phyloP scores from a whole-genome alignment of 1,140 invertebrate species.

The Pseudoatta argentina region DNA sequence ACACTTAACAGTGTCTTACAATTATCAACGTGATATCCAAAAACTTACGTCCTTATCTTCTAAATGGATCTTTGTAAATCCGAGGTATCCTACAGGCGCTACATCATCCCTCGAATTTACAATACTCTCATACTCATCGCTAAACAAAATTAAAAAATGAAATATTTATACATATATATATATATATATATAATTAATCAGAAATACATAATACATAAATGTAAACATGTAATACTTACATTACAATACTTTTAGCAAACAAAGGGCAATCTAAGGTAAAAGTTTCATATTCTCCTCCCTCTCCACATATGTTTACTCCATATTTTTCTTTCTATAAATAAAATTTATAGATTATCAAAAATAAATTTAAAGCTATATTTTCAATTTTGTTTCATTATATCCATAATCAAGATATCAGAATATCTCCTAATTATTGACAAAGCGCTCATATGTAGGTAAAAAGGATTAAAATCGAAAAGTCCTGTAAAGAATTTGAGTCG shows the following conservation, averaged over 20 bases:
- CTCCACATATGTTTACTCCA: conserved; percentile 98
- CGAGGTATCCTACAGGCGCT: conserved; percentile 97
- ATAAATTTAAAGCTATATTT: conserved; percentile 28
- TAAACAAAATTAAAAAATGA: conserved; percentile 81
- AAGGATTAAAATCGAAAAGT: too few species aligned
- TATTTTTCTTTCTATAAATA: conserved; percentile 94
- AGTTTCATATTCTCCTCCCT: conserved; percentile 99
- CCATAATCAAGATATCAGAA: neutral
- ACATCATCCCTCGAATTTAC: conserved; percentile 96
- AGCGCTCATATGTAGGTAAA: too few species aligned
- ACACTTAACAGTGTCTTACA: neutral
- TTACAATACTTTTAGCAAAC: conserved; percentile 95
- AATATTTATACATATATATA: neutral
- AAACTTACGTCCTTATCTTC: conserved; percentile 89
- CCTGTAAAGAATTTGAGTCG: too few species aligned
- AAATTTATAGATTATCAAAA: conserved; percentile 14
- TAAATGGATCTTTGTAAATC: conserved; percentile 93
- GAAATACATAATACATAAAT: conserved; percentile 25
- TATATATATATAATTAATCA: neutral
- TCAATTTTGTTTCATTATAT: neutral
- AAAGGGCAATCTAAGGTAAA: conserved; percentile 98
- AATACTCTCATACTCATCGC: conserved; percentile 95
- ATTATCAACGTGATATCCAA: conserved; percentile 19
- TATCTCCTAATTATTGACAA: too few species aligned
- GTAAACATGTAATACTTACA: conserved; percentile 90